A percentile compares a stretch with the other conserved stretches of the same genome.
These are phyloP conservation scores for Sussaba pulchella DNA, from an alignment of 2,888 invertebrate genomes.

Conservation along the genomic window DNA sequence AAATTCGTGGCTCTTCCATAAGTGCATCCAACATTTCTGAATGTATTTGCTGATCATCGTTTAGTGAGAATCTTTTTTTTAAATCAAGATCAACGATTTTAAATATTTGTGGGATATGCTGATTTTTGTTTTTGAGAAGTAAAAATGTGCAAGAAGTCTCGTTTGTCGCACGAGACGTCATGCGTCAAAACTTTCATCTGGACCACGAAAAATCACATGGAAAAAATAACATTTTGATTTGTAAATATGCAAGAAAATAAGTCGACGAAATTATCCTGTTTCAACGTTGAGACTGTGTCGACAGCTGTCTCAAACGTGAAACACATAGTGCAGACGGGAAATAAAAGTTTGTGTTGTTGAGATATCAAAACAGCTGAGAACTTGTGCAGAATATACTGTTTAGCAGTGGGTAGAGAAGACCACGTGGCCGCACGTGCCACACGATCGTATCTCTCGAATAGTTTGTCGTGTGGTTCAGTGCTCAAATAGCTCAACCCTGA, in stretches of 20 bases:
- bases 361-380: constrained; percentile 7
- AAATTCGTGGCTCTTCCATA: constrained; percentile 37
- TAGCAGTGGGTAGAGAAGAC: background rate
- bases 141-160: background rate
- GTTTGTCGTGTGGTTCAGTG: constrained; percentile 19
- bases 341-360: constrained; percentile 9
- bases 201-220: background rate
- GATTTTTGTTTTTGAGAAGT: constrained; percentile 4
- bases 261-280: background rate
- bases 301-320: constrained; percentile 10
- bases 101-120: too few species aligned
- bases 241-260: constrained; percentile 1
- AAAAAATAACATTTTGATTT: background rate
- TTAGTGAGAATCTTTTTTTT: too few species aligned
- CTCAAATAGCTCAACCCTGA: constrained; percentile 36
- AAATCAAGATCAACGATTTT: too few species aligned
- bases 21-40: constrained; percentile 3
- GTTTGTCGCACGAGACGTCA: background rate
- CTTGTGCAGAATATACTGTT: background rate
- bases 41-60: too few species aligned
- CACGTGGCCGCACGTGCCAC: constrained; percentile 33
- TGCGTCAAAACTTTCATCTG: background rate
- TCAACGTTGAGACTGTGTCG: constrained; percentile 1
- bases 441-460: constrained; percentile 26
- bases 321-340: constrained; percentile 1